Evolutionary conservation across 2,888 invertebrate genomes (phyloP).

Genomic region (Odontothrips loti): DNA sequence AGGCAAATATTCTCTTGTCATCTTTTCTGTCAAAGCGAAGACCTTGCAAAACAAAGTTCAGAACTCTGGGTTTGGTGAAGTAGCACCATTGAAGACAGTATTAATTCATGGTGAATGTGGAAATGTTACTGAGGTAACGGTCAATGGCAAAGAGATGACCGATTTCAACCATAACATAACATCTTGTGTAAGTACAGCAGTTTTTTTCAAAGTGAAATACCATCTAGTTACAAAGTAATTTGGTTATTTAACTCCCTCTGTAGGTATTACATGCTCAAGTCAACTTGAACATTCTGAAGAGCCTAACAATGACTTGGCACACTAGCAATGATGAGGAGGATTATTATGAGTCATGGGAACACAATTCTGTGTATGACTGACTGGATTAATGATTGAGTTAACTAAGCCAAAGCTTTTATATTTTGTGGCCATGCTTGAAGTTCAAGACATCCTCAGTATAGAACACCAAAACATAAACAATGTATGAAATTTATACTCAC

Average conservation of each 20-base stretch:
- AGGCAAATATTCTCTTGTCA: background rate
- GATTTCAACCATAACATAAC: background rate
- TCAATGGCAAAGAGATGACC: background rate
- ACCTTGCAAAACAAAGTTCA: background rate
- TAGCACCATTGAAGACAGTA: slow-evolving; percentile 8
- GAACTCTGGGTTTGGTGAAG: slow-evolving; percentile 17
- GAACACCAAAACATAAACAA: background rate
- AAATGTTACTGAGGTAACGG: background rate
- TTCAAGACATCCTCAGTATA: background rate
- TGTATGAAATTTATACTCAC: background rate
- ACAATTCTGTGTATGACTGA: background rate
- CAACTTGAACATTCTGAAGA: background rate
- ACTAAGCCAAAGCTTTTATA: background rate
- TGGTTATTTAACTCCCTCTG: background rate
- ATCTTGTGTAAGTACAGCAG: background rate
- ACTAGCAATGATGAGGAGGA: background rate
- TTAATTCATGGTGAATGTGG: slow-evolving; percentile 17
- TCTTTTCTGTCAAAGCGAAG: background rate
- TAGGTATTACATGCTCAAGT: background rate
- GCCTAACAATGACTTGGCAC: background rate
- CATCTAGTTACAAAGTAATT: background rate
- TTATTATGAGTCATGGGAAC: background rate
- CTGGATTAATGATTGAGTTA: background rate
- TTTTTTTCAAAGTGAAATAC: background rate
- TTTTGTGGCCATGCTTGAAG: background rate